Evolutionary conservation across 2,888 invertebrate genomes (phyloP).

Genomic region (Calephelis perditalis): DNA sequence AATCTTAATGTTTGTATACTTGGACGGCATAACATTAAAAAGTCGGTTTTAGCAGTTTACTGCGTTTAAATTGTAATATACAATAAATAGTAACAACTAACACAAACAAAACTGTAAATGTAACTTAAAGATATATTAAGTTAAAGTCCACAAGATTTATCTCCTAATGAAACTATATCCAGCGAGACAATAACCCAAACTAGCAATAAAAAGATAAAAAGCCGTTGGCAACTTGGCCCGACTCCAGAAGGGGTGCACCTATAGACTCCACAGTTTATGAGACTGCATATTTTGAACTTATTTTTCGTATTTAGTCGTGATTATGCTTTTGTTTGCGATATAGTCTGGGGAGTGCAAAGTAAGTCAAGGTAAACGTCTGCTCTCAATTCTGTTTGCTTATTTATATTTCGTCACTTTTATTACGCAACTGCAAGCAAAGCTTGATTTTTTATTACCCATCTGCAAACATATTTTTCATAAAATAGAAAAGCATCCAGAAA

Average conservation of each 20-base stretch:
- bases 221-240: conserved; percentile 1
- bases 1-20: too few relatives aligned
- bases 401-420: too few relatives aligned
- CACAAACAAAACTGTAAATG: too few relatives aligned
- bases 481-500: too few relatives aligned
- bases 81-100: too few relatives aligned
- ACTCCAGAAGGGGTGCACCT: neutral
- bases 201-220: conserved; percentile 11
- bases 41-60: too few relatives aligned
- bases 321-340: conserved; percentile 10
- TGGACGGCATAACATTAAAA: too few relatives aligned
- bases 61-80: too few relatives aligned
- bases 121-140: neutral
- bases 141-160: conserved; percentile 2
- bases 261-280: conserved; percentile 1
- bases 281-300: conserved; percentile 13
- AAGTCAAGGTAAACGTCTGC: conserved; percentile 12
- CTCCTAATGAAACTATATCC: conserved; percentile 2
- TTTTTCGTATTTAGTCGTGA: conserved; percentile 1
- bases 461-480: too few relatives aligned
- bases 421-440: too few relatives aligned
- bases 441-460: too few relatives aligned
- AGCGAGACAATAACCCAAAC: conserved; percentile 7
- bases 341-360: neutral
- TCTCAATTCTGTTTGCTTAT: neutral